Evolutionary conservation across 2,797 vertebrate genomes (phyloP).

Genomic region (Kryptolebias ocellatus): DNA sequence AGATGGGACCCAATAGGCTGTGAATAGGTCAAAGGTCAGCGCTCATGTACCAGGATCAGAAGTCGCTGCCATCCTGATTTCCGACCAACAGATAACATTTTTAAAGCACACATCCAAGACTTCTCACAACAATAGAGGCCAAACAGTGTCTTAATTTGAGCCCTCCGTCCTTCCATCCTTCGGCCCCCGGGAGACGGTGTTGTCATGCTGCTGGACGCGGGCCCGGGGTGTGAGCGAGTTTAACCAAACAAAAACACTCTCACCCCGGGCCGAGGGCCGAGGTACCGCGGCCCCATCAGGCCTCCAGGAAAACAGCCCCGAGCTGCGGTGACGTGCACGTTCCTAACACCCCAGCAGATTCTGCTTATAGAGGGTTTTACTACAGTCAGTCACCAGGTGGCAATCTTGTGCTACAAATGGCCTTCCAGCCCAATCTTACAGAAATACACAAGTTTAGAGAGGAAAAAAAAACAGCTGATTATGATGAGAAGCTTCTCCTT

Average conservation of each 20-base stretch:
- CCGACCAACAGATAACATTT: constrained; percentile 67
- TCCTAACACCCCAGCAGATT: constrained; percentile 49
- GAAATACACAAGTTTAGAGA: no score
- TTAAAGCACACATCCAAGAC: constrained; percentile 74
- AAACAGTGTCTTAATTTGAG: constrained; percentile 65
- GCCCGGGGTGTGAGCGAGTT: constrained; percentile 74
- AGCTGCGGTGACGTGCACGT: constrained; percentile 36
- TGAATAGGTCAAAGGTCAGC: constrained; percentile 49
- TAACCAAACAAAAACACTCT: constrained; percentile 79
- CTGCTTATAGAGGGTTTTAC: constrained; percentile 30
- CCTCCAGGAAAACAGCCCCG: constrained; percentile 61
- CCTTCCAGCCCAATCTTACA: neutral
- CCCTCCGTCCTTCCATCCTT: constrained; percentile 65
- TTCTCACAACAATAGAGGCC: constrained; percentile 69
- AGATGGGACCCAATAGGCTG: constrained; percentile 7
- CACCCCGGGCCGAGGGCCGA: constrained; percentile 48
- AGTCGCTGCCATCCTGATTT: constrained; percentile 49
- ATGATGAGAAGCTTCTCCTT: no score
- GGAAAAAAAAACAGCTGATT: neutral
- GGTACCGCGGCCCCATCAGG: constrained; percentile 48
- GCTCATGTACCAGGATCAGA: constrained; percentile 41
- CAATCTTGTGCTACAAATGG: constrained; percentile 56
- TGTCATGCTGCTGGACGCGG: constrained; percentile 74
- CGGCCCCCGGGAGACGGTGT: constrained; percentile 70
- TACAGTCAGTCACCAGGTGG: constrained; percentile 67